Evolutionary conservation across 92 coral and sea anemone species (phyloP).

Genomic region (Hydrozoanthus gracilis): DNA sequence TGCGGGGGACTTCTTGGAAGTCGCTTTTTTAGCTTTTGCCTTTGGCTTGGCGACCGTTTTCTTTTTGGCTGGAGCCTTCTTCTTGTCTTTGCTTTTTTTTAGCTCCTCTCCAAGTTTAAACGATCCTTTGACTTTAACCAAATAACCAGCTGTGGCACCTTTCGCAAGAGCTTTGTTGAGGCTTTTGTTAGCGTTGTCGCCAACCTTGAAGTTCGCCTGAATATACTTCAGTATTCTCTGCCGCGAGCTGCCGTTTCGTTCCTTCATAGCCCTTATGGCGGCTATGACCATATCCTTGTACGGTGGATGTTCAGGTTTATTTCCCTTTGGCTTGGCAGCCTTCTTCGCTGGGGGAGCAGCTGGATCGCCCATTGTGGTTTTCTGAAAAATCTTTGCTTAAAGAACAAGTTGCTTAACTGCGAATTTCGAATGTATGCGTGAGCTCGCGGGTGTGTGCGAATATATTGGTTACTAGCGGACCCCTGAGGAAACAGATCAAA

Average conservation of each 20-base stretch:
- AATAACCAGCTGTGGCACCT: constrained; percentile 36
- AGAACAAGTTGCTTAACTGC: too few species aligned
- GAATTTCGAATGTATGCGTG: too few species aligned
- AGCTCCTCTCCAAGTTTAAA: constrained; percentile 53
- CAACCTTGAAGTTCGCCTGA: constrained; percentile 66
- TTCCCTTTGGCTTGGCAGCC: constrained; percentile 8
- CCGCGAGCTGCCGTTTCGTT: constrained; percentile 65
- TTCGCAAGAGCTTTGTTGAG: constrained; percentile 65
- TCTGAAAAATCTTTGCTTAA: too few species aligned
- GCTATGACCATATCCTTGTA: constrained; percentile 71
- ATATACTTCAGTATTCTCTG: constrained; percentile 87
- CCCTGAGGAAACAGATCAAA: too few species aligned
- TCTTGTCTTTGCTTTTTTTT: background rate
- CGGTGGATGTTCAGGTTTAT: constrained; percentile 72
- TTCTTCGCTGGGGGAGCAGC: background rate
- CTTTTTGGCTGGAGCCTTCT: constrained; percentile 23
- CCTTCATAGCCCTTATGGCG: constrained; percentile 42
- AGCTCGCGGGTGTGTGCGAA: too few species aligned
- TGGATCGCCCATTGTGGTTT: too few species aligned
- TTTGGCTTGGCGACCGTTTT: background rate
- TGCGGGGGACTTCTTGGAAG: constrained; percentile 55
- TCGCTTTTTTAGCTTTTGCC: constrained; percentile 19
- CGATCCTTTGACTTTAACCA: constrained; percentile 66
- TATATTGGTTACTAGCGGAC: too few species aligned
- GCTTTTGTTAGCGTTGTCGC: constrained; percentile 37